These are phyloP conservation scores for Daubentonia madagascariensis DNA, from an alignment of 2,113 vertebrate species.

Conservation along the genomic window DNA sequence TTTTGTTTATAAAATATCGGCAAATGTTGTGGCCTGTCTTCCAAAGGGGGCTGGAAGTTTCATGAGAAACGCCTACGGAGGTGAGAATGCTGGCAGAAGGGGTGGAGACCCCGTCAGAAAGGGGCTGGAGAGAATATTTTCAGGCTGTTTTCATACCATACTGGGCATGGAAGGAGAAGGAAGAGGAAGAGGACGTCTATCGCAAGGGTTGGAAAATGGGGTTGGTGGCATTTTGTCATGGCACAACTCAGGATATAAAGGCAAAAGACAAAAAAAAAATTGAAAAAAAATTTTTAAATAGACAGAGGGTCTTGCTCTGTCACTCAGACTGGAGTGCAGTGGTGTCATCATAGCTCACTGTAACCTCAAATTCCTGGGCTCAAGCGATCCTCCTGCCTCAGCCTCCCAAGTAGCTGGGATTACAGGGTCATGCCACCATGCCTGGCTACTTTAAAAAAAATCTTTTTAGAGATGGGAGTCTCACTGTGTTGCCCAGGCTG, in stretches of 20 bases:
- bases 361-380: no score
- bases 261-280: background rate
- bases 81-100: accelerated
- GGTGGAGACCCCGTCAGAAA: background rate
- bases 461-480: no score
- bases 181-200: background rate
- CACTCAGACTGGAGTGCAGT: no score
- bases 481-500: no score
- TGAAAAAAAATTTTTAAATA: no score
- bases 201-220: background rate
- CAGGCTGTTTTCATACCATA: background rate
- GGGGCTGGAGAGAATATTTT: background rate
- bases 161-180: background rate
- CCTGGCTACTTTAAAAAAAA: no score
- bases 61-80: background rate
- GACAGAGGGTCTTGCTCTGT: no score
- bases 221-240: background rate
- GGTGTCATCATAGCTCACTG: no score
- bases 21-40: background rate
- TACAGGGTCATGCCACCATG: no score
- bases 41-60: background rate
- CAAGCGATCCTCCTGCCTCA: no score
- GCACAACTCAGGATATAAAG: background rate
- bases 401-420: no score
- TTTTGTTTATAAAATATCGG: background rate